Conservation (phyloP, 2,888 invertebrate species). For the Nemotelus pantherinus region DNA sequence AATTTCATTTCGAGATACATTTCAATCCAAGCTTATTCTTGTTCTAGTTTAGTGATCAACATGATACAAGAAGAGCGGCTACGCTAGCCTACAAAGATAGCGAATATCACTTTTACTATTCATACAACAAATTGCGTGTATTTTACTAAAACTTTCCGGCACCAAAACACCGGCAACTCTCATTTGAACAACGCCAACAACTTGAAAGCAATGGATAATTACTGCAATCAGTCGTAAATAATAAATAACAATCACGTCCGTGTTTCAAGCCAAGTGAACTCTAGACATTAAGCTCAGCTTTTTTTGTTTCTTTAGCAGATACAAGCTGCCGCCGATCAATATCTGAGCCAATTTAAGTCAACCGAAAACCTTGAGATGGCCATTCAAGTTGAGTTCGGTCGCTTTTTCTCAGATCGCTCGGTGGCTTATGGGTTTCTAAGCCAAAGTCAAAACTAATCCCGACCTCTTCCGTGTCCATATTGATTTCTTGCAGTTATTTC, state of each 20-base stretch:
- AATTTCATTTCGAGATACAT: too few species aligned
- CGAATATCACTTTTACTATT: too few species aligned
- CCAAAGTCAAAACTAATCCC: slow-evolving; percentile 17
- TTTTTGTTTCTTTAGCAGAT: neutral
- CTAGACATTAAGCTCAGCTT: neutral
- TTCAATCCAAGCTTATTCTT: too few species aligned
- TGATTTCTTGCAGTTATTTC: too few species aligned
- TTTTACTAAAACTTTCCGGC: too few species aligned
- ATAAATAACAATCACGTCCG: neutral
- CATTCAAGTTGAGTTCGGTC: neutral
- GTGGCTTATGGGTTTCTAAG: slow-evolving; percentile 23
- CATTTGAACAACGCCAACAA: neutral
- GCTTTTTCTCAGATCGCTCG: neutral
- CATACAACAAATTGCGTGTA: too few species aligned
- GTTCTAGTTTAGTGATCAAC: too few species aligned
- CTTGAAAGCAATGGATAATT: neutral
- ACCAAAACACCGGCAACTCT: too few species aligned
- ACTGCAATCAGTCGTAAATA: neutral
- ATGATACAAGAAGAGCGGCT: too few species aligned
- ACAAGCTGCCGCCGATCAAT: slow-evolving; percentile 5
- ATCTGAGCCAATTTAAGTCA: slow-evolving; percentile 11
- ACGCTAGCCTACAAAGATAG: too few species aligned
- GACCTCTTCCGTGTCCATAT: neutral
- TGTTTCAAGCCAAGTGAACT: neutral
- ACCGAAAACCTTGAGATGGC: slow-evolving; percentile 33